Evolutionary conservation across 2,113 vertebrate species (phyloP), one percentile per base, ranked within the genome.

Genomic region (Trogon surrucura): DNA sequence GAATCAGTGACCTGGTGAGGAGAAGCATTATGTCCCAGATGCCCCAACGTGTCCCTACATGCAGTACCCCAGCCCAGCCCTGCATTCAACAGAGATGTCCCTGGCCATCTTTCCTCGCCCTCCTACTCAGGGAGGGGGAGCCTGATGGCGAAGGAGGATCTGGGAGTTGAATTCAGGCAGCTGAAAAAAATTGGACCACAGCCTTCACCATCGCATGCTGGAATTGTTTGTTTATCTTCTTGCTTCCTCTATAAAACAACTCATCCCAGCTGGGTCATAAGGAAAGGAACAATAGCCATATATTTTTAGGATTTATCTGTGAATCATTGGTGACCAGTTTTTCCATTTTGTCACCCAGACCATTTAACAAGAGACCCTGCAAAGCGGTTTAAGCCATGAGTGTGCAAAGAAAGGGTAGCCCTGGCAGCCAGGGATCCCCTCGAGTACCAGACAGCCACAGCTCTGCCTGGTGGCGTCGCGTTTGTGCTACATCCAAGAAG

Each of bases 231-330:
- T 97, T 95, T 96, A 69, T 96, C 95, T 96, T 96, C 58, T 91
- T 83, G 75, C 92, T 97, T 97, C 90, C 95, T 97, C 90, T 96
- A 22, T 73, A 89, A 96, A 97, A 96, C 89, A 95, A 81, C 88
- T 97, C 89, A 80, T 97, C 96, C 92, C 94, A 93, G 89, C 96
- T 97, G 96, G 95, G 79, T 90, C 90, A 53, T 93, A 95, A 94
- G 91, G 88, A 94, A 97, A 84, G 78, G 71, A 96, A 98, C 91
- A 98, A 97, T 96, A 95, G 87, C 79, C 77, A 92, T 72, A 54
- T 97, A 97, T 97, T 98, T 98, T 97, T 97, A 98, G 96, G 91
- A 80, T 92, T 58, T 78, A 10, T 94, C 93, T 80, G 27, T 96
- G 95, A 97, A 94, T 96, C 94, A 95, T 16, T 58, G 74, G 30